Base-by-base conservation (phyloP, 2,797 vertebrate species). In the Spea hammondii region DNA sequence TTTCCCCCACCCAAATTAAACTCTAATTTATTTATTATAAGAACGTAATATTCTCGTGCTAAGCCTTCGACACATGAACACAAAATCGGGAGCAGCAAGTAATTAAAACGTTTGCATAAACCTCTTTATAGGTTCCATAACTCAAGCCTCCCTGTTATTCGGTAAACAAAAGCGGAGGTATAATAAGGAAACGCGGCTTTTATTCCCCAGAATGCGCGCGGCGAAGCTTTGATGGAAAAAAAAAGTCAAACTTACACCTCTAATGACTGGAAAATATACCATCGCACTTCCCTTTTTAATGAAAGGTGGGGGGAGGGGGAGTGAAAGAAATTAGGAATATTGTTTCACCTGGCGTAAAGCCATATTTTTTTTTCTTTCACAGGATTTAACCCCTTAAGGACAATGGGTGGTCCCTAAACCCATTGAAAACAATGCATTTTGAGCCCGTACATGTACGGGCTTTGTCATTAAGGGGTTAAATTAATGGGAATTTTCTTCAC, bases 31-130 rank as follows among this genome's bases (percentile, higher is more conserved):
- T 80, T 74, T 71, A 65, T 51, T 50, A 47, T 49, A 47, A 53
- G 8, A 32, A 46, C 62, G 57, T 72, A 78, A 60, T 51, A 48
- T 45, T 44, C 62, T 68, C 51, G 64, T 51, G 60, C 49, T 76
- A 71, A 65, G 60, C 47, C 55, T 48, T 50, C 55, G 17, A 71
- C 68, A 66, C 73, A 70, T 76, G 75, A 75, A 64, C 59, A 51
- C 45, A 65, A 80, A 68, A 76, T 69, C 9, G 49, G 49, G 64
- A 49, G 67, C 55, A 65, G 70, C 50, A 55, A 76, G 73, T 76
- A 80, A 80, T 80, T 80, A 80, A 75, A 46, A 55, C n/a, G 71
- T 71, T 80, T 71, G 79, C 79, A 80, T 76, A 76, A 72, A 70
- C 46, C 65, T 79, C 48, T 75, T 69, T 65, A 64, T 55, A 70